Evolutionary conservation across 1,140 invertebrate genomes (phyloP).

Genomic region (Ylistrum balloti): DNA sequence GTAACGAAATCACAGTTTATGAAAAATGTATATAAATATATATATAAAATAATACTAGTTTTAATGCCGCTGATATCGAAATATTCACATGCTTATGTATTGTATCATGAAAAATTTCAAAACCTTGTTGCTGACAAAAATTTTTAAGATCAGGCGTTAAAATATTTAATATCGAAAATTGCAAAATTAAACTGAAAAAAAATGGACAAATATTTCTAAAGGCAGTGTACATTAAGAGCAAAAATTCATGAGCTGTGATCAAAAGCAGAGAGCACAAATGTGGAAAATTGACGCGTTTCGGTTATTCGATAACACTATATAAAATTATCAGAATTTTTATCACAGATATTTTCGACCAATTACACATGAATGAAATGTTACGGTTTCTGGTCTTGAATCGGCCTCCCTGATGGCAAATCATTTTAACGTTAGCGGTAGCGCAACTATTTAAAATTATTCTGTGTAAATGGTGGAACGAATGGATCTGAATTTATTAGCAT

Average conservation of each 20-base stretch:
- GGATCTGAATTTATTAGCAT: slow-evolving; percentile 11
- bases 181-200: background rate
- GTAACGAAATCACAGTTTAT: too few species aligned
- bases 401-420: slow-evolving; percentile 6
- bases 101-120: background rate
- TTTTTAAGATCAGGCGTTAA: background rate
- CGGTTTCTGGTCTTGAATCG: slow-evolving; percentile 15
- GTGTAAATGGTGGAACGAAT: slow-evolving; percentile 27
- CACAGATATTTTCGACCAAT: slow-evolving; percentile 33
- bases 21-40: too few species aligned
- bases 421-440: background rate
- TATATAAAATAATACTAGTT: too few species aligned
- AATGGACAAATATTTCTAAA: background rate
- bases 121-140: background rate
- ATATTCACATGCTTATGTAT: background rate
- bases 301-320: slow-evolving; percentile 27
- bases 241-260: background rate
- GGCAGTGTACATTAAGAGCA: background rate
- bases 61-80: too few species aligned
- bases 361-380: background rate
- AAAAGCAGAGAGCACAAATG: slow-evolving; percentile 6
- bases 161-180: background rate
- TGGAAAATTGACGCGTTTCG: background rate
- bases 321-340: slow-evolving; percentile 40
- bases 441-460: background rate